Percentiles rank a stretch among this genome's conserved stretches.
These are phyloP conservation scores for Ernsta delagoae DNA, from an alignment of 2,888 invertebrate genomes.

Conservation along the genomic window DNA sequence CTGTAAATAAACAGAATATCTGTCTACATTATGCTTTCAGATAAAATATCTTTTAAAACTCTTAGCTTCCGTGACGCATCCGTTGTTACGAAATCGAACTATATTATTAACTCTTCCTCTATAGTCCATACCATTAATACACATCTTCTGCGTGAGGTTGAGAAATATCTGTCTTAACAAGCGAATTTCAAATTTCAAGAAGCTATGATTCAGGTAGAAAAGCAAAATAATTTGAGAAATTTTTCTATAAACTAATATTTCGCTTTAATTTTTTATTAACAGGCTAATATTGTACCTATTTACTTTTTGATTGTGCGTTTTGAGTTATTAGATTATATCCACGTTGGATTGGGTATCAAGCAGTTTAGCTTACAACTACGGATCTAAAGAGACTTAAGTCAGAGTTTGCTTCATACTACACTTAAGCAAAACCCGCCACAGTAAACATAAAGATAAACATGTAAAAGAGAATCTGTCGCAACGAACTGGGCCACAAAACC, in stretches of 20 bases:
- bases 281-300: too few species aligned
- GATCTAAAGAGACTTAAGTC: too few species aligned
- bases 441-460: slow-evolving; percentile 8
- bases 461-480: slow-evolving; percentile 41
- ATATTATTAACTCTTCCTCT: slow-evolving; percentile 10
- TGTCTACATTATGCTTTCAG: slow-evolving; percentile 1
- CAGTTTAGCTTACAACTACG: too few species aligned
- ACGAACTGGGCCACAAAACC: slow-evolving; percentile 60
- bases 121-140: slow-evolving; percentile 1
- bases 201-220: too few species aligned
- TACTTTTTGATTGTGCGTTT: too few species aligned
- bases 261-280: too few species aligned
- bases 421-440: neutral
- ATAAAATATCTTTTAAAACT: slow-evolving; percentile 13
- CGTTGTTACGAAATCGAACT: slow-evolving; percentile 11
- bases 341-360: too few species aligned
- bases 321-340: too few species aligned
- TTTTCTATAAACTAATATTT: too few species aligned
- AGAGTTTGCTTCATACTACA: too few species aligned
- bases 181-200: neutral
- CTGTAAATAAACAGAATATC: neutral
- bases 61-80: slow-evolving; percentile 11
- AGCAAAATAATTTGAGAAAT: too few species aligned
- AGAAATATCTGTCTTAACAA: neutral
- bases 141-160: neutral